Conservation (phyloP, 2,113 vertebrate genomes). For the Bostrychus sinensis region DNA sequence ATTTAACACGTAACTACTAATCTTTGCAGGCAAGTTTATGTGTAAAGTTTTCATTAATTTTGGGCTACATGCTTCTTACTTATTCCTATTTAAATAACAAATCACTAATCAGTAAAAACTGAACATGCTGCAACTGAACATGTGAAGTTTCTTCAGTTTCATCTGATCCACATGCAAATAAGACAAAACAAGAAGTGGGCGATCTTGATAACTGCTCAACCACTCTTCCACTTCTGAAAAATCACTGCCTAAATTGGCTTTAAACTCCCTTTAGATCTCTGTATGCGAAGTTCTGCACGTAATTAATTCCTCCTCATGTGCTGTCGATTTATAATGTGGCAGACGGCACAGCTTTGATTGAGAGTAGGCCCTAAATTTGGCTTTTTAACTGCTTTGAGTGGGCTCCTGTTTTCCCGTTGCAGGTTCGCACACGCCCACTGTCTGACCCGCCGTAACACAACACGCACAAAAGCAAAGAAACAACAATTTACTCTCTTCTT, state of each 20-base stretch:
- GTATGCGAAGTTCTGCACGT: slow-evolving; percentile 16
- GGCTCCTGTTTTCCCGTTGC: slow-evolving; percentile 52
- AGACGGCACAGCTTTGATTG: slow-evolving; percentile 54
- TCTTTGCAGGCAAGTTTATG: too few species aligned
- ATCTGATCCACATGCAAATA: background rate
- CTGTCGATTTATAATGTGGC: slow-evolving; percentile 43
- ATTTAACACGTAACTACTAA: too few species aligned
- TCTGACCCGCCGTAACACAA: slow-evolving; percentile 42
- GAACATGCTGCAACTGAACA: too few species aligned
- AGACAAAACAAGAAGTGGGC: background rate
- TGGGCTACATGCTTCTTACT: too few species aligned
- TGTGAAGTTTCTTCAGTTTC: background rate
- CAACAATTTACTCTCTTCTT: slow-evolving; percentile 10
- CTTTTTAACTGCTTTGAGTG: slow-evolving; percentile 55
- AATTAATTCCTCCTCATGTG: slow-evolving; percentile 45
- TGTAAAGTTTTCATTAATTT: too few species aligned
- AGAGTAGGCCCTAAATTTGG: slow-evolving; percentile 64
- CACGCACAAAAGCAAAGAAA: slow-evolving; percentile 24
- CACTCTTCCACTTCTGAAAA: background rate
- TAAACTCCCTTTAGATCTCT: slow-evolving; percentile 31
- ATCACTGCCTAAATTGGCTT: slow-evolving; percentile 21
- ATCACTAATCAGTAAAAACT: too few species aligned
- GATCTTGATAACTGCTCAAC: background rate
- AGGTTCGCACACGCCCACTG: slow-evolving; percentile 59
- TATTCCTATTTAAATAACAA: too few species aligned